A percentile compares a stretch with the other conserved stretches of the same genome.
phyloP scores from a whole-genome alignment of 2,113 vertebrate genomes.

The Sinocyclocheilus rhinocerous region DNA sequence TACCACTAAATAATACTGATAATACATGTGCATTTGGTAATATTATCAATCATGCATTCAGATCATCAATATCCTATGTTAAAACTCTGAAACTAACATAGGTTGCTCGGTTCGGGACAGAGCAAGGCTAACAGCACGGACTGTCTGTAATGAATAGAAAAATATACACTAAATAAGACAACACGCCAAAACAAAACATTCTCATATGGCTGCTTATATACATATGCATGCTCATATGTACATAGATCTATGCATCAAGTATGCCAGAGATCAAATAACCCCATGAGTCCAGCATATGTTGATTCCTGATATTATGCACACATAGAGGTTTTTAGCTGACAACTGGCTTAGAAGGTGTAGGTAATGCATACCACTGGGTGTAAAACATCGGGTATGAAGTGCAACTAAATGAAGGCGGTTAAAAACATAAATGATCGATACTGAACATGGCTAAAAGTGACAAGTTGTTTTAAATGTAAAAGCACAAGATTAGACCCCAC shows the following conservation, averaged over 20 bases:
- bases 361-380: neutral
- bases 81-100: neutral
- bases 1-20: neutral
- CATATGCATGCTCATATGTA: neutral
- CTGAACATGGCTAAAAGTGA: neutral
- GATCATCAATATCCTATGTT: neutral
- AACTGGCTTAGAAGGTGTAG: conserved; percentile 7
- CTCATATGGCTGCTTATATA: neutral
- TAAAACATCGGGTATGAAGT: neutral
- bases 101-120: neutral
- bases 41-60: neutral
- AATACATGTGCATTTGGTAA: neutral
- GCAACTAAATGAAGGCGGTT: neutral
- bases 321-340: conserved; percentile 11
- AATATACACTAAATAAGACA: neutral
- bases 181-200: neutral
- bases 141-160: conserved; percentile 18
- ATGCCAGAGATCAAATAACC: conserved; percentile 9
- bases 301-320: conserved; percentile 12
- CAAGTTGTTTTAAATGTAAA: neutral
- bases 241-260: conserved; percentile 11
- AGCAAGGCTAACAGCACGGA: neutral
- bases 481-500: neutral
- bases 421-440: neutral
- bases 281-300: neutral